A percentile compares a stretch with the other conserved stretches of the same genome.
phyloP scores from a whole-genome alignment of 1,140 invertebrate genomes.

The Cecropterus lyciades region DNA sequence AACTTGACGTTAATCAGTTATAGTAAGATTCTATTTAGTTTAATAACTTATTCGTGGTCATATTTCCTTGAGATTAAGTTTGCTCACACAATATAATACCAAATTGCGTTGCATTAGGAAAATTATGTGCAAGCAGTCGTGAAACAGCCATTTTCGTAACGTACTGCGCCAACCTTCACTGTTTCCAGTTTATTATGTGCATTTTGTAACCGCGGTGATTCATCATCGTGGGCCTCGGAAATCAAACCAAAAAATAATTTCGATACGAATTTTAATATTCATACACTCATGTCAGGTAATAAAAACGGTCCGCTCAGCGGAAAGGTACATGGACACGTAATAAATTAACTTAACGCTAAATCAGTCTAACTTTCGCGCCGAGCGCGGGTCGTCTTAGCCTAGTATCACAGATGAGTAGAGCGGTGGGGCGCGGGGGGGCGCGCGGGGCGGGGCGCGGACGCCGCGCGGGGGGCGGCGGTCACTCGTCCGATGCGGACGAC shows the following conservation, averaged over 20 bases:
- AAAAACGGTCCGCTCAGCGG: slow-evolving; percentile 78
- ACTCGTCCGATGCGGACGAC: slow-evolving; percentile 78
- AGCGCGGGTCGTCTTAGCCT: slow-evolving; percentile 74
- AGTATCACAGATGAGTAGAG: slow-evolving; percentile 83
- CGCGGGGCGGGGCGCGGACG: slow-evolving; percentile 59
- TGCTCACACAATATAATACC: slow-evolving; percentile 19
- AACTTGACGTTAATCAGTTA: slow-evolving; percentile 1
- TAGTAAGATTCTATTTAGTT: background rate
- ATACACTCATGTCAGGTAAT: slow-evolving; percentile 75
- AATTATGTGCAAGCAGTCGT: slow-evolving; percentile 46
- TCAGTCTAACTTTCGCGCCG: slow-evolving; percentile 81
- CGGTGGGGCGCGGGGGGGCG: slow-evolving; percentile 73
- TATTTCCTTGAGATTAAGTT: slow-evolving; percentile 29
- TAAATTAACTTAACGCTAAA: slow-evolving; percentile 82
- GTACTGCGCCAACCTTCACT: slow-evolving; percentile 46
- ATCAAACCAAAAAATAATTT: slow-evolving; percentile 61
- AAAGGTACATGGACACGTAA: slow-evolving; percentile 81
- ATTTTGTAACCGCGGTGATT: slow-evolving; percentile 28
- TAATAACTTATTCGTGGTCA: slow-evolving; percentile 24
- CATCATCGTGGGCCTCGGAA: slow-evolving; percentile 28
- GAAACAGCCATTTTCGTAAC: slow-evolving; percentile 51
- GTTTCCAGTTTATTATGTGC: slow-evolving; percentile 46
- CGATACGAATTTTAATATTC: slow-evolving; percentile 68
- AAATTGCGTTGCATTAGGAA: slow-evolving; percentile 42
- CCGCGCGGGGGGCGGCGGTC: slow-evolving; percentile 57